phyloP scores from a whole-genome alignment of 2,888 invertebrate genomes.

The Dusona sp. region DNA sequence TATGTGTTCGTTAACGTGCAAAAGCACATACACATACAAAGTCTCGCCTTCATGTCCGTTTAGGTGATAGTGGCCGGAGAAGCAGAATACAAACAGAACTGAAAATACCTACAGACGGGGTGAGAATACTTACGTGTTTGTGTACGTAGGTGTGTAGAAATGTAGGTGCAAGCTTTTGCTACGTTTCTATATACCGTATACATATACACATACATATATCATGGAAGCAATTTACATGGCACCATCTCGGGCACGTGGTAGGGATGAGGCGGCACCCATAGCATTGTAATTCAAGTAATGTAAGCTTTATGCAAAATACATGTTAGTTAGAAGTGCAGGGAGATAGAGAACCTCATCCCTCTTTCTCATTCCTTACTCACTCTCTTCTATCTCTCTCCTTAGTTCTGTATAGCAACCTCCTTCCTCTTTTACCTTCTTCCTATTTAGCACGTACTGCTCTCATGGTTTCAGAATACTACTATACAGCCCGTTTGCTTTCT shows the following conservation, averaged over 20 bases:
- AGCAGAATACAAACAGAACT: constrained; percentile 48
- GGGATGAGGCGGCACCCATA: constrained; percentile 79
- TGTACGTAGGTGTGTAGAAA: constrained; percentile 29
- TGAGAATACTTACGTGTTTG: constrained; percentile 36
- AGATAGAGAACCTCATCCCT: constrained; percentile 79
- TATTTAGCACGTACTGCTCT: constrained; percentile 58
- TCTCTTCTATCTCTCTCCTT: constrained; percentile 53
- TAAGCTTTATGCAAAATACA: constrained; percentile 84
- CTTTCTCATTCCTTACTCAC: constrained; percentile 66
- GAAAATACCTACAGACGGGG: constrained; percentile 18
- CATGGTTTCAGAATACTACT: constrained; percentile 29
- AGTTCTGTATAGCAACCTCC: constrained; percentile 39
- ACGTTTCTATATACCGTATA: neutral
- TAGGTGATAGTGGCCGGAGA: constrained; percentile 42
- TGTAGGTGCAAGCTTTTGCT: constrained; percentile 55
- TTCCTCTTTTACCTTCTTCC: constrained; percentile 63
- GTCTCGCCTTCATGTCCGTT: constrained; percentile 24
- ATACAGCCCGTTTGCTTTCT: constrained; percentile 42
- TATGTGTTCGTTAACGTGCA: constrained; percentile 44
- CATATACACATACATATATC: constrained; percentile 61
- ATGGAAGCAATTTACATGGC: constrained; percentile 82
- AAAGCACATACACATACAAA: constrained; percentile 16
- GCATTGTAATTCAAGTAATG: constrained; percentile 84
- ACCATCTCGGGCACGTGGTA: constrained; percentile 76
- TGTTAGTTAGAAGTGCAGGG: constrained; percentile 84